Base-by-base conservation (phyloP, 2,888 invertebrate species). In the Polyommatus iphigenia region DNA sequence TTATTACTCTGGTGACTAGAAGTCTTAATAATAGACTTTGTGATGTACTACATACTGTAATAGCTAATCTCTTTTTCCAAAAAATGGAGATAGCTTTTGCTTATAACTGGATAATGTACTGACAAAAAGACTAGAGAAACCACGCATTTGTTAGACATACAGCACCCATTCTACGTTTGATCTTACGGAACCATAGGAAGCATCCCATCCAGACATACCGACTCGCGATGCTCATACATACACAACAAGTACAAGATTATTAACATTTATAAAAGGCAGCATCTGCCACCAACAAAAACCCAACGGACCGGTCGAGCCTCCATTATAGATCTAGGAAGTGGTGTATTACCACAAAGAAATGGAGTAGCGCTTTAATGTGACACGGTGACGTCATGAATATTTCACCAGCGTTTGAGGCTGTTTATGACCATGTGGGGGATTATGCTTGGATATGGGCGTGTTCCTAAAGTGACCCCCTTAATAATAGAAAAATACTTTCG, bases 331-430 rank as follows among this genome's bases (percentile, higher is more conserved):
- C 85, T 87, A 87, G 90, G 89, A 90, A 90, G 87, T 86, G 84
- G 85, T 81, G 67, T 29, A 90, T 91, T 90, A 90, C 88, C 88
- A 88, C 87, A 82, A 87, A 89, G 89, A 90, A 90, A 90, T 91
- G 88, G 89, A 87, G 85, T 75, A 50, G 75, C 54, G 75, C n/a
- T 75, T 29, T 75, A 75, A 75, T 75, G 75, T 29, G 75, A 75
- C 50, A 18, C 75, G 18, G n/a, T 75, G 54, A 75, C 54, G 75
- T 54, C 50, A 75, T 75, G 75, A 75, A 75, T 75, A 75, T 50
- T 62, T 67, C 29, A 67, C 67, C 29, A 32, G 29, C 29, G 67
- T 32, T 67, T 29, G 67, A 67, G 67, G 67, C 29, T 18, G 67
- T 15, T 18, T 29, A 29, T 67, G 29, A 67, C 67, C 67, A 29